Conservation (phyloP, 2,888 invertebrate genomes). For the Tetramorium bicarinatum region DNA sequence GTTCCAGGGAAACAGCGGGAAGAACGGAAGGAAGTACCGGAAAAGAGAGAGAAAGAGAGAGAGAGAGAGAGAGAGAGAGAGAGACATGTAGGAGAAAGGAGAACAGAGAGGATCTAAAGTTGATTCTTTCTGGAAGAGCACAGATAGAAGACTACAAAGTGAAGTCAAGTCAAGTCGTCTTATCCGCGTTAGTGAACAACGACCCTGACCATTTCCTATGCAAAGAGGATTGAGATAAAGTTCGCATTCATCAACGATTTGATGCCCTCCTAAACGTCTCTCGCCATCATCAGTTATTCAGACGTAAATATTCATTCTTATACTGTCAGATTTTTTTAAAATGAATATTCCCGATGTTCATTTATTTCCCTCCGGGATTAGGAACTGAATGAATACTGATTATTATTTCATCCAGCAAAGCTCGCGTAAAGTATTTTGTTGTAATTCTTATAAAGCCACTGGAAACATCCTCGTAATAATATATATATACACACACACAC, state of each 20-base stretch:
- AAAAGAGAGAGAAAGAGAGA: slow-evolving; percentile 62
- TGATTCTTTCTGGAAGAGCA: slow-evolving; percentile 71
- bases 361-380: background rate
- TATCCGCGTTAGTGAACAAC: slow-evolving; percentile 80
- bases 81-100: slow-evolving; percentile 53
- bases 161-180: slow-evolving; percentile 74
- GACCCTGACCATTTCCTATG: slow-evolving; percentile 78
- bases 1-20: slow-evolving; percentile 16
- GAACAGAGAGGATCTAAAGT: slow-evolving; percentile 56
- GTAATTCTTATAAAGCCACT: background rate
- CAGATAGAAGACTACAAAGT: slow-evolving; percentile 77
- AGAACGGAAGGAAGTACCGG: slow-evolving; percentile 58
- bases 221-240: slow-evolving; percentile 78
- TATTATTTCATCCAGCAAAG: background rate
- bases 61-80: slow-evolving; percentile 64
- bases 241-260: slow-evolving; percentile 74
- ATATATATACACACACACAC: too few relatives aligned
- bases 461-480: background rate
- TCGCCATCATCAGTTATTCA: slow-evolving; percentile 10
- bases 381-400: background rate
- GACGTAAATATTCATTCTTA: slow-evolving; percentile 13
- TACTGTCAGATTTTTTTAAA: slow-evolving; percentile 24
- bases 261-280: slow-evolving; percentile 61
- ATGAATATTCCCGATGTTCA: background rate
- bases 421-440: background rate